Conservation (phyloP, 2,888 invertebrate species). For the Tipula lateralis region DNA sequence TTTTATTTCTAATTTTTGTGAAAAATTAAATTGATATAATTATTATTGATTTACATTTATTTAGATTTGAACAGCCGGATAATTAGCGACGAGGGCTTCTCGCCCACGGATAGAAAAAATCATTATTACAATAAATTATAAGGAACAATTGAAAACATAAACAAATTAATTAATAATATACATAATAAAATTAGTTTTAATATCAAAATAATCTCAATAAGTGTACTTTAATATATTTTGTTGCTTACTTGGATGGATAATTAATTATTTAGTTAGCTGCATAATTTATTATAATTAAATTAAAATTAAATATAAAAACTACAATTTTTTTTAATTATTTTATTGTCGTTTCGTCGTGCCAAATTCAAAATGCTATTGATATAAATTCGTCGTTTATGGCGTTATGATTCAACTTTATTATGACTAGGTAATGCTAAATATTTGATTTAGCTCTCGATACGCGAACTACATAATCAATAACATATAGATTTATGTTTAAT, state of each 20-base stretch:
- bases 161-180: neutral
- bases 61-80: neutral
- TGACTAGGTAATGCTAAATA: neutral
- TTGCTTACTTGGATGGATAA: neutral
- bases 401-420: neutral
- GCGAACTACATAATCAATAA: neutral
- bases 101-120: neutral
- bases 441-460: neutral
- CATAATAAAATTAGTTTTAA: neutral
- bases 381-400: neutral
- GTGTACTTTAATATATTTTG: neutral
- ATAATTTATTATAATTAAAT: neutral
- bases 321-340: neutral
- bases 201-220: neutral
- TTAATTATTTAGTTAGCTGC: neutral
- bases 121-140: neutral
- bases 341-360: neutral
- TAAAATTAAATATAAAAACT: slow-evolving; percentile 19
- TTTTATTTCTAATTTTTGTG: neutral
- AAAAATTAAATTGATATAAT: neutral
- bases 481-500: neutral
- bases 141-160: neutral
- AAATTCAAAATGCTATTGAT: neutral
- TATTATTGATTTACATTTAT: neutral
- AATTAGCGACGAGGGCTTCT: neutral